Conservation (phyloP, 2,888 invertebrate genomes). For the Eupithecia inturbata region DNA sequence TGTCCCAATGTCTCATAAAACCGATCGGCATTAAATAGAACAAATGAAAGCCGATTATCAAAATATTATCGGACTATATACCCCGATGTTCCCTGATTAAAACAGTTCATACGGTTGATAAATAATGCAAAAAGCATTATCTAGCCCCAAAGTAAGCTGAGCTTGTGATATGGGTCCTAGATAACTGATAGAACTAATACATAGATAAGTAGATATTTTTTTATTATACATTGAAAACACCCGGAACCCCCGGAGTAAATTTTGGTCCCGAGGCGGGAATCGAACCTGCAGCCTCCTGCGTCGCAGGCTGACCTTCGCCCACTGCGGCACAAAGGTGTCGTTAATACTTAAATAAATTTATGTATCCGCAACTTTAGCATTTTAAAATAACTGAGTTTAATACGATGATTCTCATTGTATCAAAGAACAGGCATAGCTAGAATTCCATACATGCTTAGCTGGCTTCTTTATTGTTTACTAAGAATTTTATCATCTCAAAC, state of each 20-base stretch:
- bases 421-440: conserved; percentile 56
- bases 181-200: no score
- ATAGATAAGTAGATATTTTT: not conserved
- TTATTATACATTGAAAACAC: not conserved
- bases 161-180: no score
- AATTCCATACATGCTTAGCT: conserved; percentile 56
- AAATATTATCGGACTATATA: not conserved
- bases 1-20: conserved; percentile 56
- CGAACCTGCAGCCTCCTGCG: not conserved
- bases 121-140: no score
- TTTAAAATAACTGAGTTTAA: not conserved
- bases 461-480: conserved; percentile 57
- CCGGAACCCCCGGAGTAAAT: not conserved
- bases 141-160: no score
- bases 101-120: no score
- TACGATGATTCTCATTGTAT: conserved; percentile 49
- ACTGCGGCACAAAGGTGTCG: not conserved
- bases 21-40: conserved; percentile 18
- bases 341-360: not conserved
- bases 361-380: not conserved
- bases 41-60: not conserved
- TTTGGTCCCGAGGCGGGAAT: not conserved
- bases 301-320: not conserved
- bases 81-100: no score
- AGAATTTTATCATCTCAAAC: conserved; percentile 64